A percentile compares a stretch with the other conserved stretches of the same genome.
Evolutionary conservation across 2,113 vertebrate species (phyloP).

Genomic region (Salvelinus fontinalis): DNA sequence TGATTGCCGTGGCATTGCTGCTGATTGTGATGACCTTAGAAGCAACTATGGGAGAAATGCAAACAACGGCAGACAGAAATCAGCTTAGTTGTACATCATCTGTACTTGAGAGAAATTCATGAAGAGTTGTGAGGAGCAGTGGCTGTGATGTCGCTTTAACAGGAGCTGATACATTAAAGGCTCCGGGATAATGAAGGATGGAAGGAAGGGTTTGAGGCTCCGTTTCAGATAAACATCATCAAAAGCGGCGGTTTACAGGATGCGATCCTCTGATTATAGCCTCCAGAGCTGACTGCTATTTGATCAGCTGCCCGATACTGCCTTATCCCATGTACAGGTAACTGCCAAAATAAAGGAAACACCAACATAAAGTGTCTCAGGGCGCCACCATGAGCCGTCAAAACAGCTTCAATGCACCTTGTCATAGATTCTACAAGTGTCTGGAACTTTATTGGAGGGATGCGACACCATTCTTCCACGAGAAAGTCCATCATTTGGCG

Average conservation of each 20-base stretch:
- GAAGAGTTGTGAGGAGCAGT: neutral
- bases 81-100: neutral
- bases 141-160: neutral
- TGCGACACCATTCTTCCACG: too few relatives aligned
- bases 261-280: neutral
- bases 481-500: too few relatives aligned
- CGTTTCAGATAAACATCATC: slow-evolving; percentile 1
- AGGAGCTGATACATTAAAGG: neutral
- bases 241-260: neutral
- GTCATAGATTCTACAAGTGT: too few relatives aligned
- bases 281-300: neutral
- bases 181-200: neutral
- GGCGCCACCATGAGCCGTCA: too few relatives aligned
- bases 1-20: slow-evolving; percentile 56
- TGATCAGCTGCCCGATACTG: neutral
- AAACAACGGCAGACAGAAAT: neutral
- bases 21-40: slow-evolving; percentile 58
- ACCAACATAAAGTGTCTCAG: too few relatives aligned
- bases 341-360: too few relatives aligned
- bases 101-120: neutral
- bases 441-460: too few relatives aligned
- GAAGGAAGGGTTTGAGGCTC: slow-evolving; percentile 1
- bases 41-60: neutral
- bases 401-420: too few relatives aligned
- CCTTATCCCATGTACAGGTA: neutral